A percentile compares a stretch with the other conserved stretches of the same genome.
phyloP scores from a whole-genome alignment of 2,888 invertebrate species.

The Apotomis turbidana region DNA sequence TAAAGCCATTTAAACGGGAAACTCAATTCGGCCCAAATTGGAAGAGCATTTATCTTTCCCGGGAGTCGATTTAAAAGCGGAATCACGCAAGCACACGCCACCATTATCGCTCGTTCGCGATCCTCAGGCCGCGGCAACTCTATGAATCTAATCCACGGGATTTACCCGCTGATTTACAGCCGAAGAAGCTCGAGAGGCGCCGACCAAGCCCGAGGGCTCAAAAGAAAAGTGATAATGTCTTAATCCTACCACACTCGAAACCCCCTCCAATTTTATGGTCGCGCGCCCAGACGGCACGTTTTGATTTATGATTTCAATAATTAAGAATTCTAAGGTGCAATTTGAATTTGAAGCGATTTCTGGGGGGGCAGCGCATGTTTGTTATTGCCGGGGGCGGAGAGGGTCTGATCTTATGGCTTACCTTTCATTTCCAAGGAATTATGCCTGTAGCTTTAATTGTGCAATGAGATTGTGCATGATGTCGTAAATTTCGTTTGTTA shows the following conservation, averaged over 20 bases:
- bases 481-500: slow-evolving; percentile 12
- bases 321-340: slow-evolving; percentile 84
- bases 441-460: slow-evolving; percentile 49
- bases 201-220: slow-evolving; percentile 71
- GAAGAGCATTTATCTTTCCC: slow-evolving; percentile 78
- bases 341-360: slow-evolving; percentile 79
- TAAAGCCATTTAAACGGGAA: slow-evolving; percentile 73
- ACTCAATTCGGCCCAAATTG: slow-evolving; percentile 74
- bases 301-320: slow-evolving; percentile 85
- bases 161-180: slow-evolving; percentile 84
- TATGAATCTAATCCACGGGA: slow-evolving; percentile 84
- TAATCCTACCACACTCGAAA: slow-evolving; percentile 85
- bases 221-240: slow-evolving; percentile 88
- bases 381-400: slow-evolving; percentile 78
- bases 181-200: slow-evolving; percentile 46
- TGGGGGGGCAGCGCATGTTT: slow-evolving; percentile 79
- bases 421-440: slow-evolving; percentile 75
- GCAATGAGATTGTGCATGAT: slow-evolving; percentile 32
- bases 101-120: slow-evolving; percentile 78
- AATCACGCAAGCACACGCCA: slow-evolving; percentile 81
- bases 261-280: slow-evolving; percentile 78
- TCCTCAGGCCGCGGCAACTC: slow-evolving; percentile 81
- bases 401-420: slow-evolving; percentile 71
- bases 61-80: slow-evolving; percentile 82
- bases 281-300: slow-evolving; percentile 81